Evolutionary conservation across 1,140 invertebrate species (phyloP).

Genomic region (Lepidurus arcticus): DNA sequence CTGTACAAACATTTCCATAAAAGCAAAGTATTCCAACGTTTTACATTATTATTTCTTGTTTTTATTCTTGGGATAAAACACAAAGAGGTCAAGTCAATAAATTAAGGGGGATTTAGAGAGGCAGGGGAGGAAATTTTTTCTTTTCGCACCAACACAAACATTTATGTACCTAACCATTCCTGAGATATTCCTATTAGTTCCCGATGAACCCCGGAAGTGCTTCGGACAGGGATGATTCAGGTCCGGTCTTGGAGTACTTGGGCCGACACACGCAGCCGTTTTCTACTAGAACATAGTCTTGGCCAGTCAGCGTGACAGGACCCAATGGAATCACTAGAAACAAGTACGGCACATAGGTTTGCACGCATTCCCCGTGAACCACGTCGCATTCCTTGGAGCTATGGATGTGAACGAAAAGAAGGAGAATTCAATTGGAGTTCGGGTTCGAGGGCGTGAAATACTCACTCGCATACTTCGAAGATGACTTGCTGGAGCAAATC

Average conservation of each 20-base stretch:
- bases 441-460: conserved; percentile 36
- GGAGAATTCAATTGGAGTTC: not conserved
- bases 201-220: conserved; percentile 28
- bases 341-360: conserved; percentile 84
- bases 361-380: conserved; percentile 78
- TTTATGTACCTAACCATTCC: not conserved
- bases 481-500: conserved; percentile 89
- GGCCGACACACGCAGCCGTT: conserved; percentile 86
- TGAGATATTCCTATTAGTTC: not conserved
- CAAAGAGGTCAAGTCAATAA: not conserved
- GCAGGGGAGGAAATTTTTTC: not conserved
- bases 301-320: conserved; percentile 80
- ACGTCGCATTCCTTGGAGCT: conserved; percentile 81
- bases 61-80: not conserved
- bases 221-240: conserved; percentile 28
- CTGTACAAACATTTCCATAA: not conserved
- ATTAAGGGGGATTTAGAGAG: conserved; percentile 1
- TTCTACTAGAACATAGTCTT: conserved; percentile 86
- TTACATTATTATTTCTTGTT: not conserved
- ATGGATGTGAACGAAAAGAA: conserved; percentile 38
- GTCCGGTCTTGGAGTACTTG: conserved; percentile 56
- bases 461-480: conserved; percentile 77
- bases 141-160: not conserved
- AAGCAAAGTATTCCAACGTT: not conserved
- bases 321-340: conserved; percentile 84